Evolutionary conservation across 2,888 invertebrate species (phyloP).

Genomic region (Hyalella azteca): DNA sequence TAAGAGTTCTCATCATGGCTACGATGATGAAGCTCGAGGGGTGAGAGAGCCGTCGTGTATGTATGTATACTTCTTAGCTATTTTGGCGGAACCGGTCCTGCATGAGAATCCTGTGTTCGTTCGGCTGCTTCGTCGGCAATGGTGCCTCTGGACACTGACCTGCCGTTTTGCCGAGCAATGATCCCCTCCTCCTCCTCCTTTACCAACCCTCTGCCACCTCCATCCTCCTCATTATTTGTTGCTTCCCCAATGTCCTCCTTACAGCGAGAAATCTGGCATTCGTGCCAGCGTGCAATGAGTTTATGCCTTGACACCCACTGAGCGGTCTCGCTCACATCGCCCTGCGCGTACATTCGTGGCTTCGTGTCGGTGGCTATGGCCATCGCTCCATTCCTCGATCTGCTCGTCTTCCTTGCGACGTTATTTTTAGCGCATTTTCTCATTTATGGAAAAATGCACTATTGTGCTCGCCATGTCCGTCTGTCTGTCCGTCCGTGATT

Average conservation of each 20-base stretch:
- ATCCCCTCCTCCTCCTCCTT: neutral
- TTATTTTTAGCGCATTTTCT: too few species aligned
- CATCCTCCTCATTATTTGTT: neutral
- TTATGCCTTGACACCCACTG: constrained; percentile 16
- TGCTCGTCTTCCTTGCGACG: too few species aligned
- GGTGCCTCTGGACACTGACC: constrained; percentile 29
- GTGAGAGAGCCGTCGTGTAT: constrained; percentile 12
- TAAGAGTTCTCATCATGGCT: neutral
- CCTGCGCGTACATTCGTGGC: neutral
- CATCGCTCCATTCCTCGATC: too few species aligned
- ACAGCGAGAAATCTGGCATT: constrained; percentile 12
- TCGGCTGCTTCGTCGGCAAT: neutral
- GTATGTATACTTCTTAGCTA: constrained; percentile 32
- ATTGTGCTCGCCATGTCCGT: too few species aligned
- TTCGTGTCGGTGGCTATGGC: too few species aligned
- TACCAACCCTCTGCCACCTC: neutral
- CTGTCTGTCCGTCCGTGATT: too few species aligned
- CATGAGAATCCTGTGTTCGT: neutral
- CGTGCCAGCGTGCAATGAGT: constrained; percentile 4
- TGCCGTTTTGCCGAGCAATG: constrained; percentile 30
- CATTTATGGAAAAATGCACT: too few species aligned
- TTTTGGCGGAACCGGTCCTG: constrained; percentile 31
- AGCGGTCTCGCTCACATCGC: too few species aligned
- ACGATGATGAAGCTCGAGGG: constrained; percentile 27
- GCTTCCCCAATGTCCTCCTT: constrained; percentile 19